Percentiles rank a stretch among this genome's conserved stretches.
These are phyloP conservation scores for Microcebus murinus DNA, from an alignment of 2,113 vertebrate genomes.

Conservation along the genomic window DNA sequence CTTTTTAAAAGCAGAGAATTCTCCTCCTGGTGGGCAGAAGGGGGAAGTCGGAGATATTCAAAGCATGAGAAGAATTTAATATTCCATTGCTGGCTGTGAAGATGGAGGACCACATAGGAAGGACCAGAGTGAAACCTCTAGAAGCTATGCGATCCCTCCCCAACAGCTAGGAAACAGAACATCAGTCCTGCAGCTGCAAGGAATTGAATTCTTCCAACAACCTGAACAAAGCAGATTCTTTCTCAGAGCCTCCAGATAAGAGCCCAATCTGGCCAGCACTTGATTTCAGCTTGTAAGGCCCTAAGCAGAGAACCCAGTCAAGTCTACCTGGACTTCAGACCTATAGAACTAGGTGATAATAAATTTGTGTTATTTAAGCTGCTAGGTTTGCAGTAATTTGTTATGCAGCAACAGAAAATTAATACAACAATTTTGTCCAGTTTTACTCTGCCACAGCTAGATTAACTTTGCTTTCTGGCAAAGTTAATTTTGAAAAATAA, in stretches of 20 bases:
- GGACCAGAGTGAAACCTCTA: neutral
- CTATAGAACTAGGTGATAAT: neutral
- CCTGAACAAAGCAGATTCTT: neutral
- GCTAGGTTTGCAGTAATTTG: neutral
- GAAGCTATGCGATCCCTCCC: neutral
- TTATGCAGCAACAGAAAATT: neutral
- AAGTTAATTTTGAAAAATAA: slow-evolving; percentile 28
- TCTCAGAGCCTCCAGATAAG: neutral
- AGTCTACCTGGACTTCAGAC: neutral
- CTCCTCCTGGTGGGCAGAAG: neutral
- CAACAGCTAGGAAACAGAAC: neutral
- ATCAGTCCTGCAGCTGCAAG: neutral
- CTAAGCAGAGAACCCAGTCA: neutral
- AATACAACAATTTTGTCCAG: neutral
- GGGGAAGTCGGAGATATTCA: neutral
- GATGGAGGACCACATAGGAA: neutral
- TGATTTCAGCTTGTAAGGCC: neutral
- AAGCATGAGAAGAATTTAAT: neutral
- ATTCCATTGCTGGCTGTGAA: neutral
- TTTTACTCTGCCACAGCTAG: neutral
- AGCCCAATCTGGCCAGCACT: neutral
- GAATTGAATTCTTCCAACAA: neutral
- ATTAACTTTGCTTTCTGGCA: neutral
- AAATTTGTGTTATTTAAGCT: neutral
- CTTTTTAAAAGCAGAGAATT: neutral